Conservation (phyloP, 2,888 invertebrate genomes). For the Sycophila texana region DNA sequence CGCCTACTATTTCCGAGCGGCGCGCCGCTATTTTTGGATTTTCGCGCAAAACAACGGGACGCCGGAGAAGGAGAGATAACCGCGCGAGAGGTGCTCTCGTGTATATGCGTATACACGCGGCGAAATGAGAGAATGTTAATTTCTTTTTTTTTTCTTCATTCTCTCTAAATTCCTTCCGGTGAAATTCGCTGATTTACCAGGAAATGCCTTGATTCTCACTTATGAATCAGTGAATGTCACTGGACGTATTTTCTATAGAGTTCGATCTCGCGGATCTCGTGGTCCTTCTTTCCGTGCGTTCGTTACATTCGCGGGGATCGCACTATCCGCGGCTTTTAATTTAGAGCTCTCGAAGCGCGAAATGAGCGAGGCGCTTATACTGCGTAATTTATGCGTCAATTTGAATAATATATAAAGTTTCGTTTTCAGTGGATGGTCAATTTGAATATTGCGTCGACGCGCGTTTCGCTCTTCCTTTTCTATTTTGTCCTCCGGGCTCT, state of each 20-base stretch:
- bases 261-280: too few relatives aligned
- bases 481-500: not conserved
- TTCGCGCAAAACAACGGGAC: slow-evolving; percentile 26
- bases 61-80: not conserved
- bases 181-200: too few relatives aligned
- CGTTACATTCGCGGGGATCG: not conserved
- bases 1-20: slow-evolving; percentile 28
- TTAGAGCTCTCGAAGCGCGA: not conserved
- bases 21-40: slow-evolving; percentile 36
- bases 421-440: slow-evolving; percentile 7
- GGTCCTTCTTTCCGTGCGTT: not conserved
- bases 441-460: slow-evolving; percentile 7
- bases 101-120: too few relatives aligned
- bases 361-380: not conserved
- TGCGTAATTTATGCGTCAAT: not conserved
- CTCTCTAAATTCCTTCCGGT: too few relatives aligned
- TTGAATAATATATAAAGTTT: slow-evolving; percentile 15
- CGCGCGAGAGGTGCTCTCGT: not conserved
- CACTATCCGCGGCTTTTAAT: too few relatives aligned
- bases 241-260: too few relatives aligned
- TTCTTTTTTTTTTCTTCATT: too few relatives aligned
- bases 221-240: too few relatives aligned
- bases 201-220: too few relatives aligned
- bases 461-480: not conserved
- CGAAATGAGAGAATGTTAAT: too few relatives aligned